Conservation (phyloP, 2,113 vertebrate genomes). For the Bungarus multicinctus region DNA sequence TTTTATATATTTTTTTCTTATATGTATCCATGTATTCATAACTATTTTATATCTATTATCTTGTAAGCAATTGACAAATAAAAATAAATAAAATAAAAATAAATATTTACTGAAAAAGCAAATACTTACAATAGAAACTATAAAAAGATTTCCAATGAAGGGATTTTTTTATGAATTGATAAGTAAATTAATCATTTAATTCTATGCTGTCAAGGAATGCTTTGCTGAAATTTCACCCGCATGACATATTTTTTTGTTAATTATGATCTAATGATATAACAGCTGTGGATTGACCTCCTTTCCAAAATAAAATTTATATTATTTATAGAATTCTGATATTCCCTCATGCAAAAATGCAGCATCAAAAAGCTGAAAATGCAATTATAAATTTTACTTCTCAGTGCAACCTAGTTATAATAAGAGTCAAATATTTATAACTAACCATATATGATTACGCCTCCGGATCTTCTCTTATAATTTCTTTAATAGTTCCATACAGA, state of each 20-base stretch:
- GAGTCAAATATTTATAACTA: not conserved
- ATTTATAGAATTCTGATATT: not conserved
- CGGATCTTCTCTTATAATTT: not conserved
- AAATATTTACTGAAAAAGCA: not conserved
- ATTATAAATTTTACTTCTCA: not conserved
- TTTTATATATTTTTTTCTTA: too few species aligned
- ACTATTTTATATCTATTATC: too few species aligned
- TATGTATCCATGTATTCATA: too few species aligned
- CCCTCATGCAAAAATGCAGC: not conserved
- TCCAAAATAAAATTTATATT: not conserved
- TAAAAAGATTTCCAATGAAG: not conserved
- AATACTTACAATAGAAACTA: not conserved
- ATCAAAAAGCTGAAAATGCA: not conserved
- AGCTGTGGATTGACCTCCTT: not conserved
- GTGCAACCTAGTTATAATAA: not conserved
- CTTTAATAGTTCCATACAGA: conserved; percentile 18
- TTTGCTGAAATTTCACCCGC: not conserved
- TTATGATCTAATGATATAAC: not conserved
- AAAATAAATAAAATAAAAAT: too few species aligned
- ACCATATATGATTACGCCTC: not conserved
- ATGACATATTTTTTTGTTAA: not conserved
- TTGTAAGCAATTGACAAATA: too few species aligned
- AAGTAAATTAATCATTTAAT: not conserved
- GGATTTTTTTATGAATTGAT: not conserved
- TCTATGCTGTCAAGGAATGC: not conserved